Conservation (phyloP, 2,113 vertebrate genomes). For the Carassius auratus region DNA sequence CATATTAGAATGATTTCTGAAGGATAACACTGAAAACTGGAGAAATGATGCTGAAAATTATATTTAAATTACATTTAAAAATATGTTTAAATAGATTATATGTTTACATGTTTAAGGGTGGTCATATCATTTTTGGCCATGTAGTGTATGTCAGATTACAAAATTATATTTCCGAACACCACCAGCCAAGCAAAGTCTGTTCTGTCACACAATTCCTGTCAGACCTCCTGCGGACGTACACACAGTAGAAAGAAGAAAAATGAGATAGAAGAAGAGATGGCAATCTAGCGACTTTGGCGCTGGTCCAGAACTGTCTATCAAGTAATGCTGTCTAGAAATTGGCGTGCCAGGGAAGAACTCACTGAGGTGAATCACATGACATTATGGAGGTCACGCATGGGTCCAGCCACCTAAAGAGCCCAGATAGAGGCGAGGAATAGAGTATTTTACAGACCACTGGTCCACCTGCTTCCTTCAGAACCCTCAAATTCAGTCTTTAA, state of each 20-base stretch:
- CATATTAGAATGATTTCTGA: no score
- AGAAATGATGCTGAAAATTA: no score
- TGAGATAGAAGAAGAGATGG: constrained; percentile 26
- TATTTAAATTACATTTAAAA: no score
- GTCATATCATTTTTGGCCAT: not conserved
- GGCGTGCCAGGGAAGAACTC: constrained; percentile 50
- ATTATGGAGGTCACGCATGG: constrained; percentile 58
- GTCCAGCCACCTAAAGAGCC: constrained; percentile 47
- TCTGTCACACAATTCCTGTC: not conserved
- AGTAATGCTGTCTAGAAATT: constrained; percentile 55
- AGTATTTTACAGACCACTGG: constrained; percentile 54
- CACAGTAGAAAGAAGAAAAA: constrained; percentile 31
- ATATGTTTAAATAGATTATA: no score
- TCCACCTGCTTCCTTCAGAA: constrained; percentile 55
- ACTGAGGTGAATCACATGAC: constrained; percentile 57
- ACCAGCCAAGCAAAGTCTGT: constrained; percentile 23
- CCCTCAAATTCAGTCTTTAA: constrained; percentile 60
- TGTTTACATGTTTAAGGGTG: no score
- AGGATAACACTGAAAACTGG: no score
- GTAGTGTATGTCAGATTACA: constrained; percentile 1
- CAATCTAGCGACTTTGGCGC: constrained; percentile 48
- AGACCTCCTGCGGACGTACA: not conserved
- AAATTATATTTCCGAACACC: constrained; percentile 23
- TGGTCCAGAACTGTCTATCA: constrained; percentile 49
- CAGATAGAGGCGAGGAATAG: constrained; percentile 48